phyloP scores from a whole-genome alignment of 2,113 vertebrate genomes.

The Chrysochloris asiatica region DNA sequence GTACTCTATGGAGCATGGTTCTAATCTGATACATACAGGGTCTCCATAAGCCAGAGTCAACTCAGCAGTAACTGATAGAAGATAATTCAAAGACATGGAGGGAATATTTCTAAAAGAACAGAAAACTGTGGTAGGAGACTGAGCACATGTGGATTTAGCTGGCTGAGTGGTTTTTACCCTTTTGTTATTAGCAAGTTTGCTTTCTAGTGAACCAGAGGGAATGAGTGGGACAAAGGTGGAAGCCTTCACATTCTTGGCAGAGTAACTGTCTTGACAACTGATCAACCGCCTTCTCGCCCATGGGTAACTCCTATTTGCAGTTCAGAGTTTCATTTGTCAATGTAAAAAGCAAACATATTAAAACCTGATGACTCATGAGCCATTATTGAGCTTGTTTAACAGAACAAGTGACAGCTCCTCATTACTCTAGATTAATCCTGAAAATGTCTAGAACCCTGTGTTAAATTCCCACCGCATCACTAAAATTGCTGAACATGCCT shows the following conservation, averaged over 20 bases:
- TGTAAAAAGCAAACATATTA: background rate
- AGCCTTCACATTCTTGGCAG: too few relatives aligned
- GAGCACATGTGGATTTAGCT: background rate
- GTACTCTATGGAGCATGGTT: too few relatives aligned
- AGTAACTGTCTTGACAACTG: background rate
- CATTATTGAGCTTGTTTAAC: background rate
- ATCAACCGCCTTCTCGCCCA: too few relatives aligned
- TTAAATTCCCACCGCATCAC: background rate
- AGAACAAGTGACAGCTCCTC: background rate
- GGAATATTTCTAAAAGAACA: background rate
- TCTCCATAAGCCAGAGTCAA: background rate
- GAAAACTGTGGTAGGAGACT: background rate
- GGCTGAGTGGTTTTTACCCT: background rate
- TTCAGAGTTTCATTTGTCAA: background rate
- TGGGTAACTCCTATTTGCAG: background rate
- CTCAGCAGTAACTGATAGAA: background rate
- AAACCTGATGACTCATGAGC: background rate
- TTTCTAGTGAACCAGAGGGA: background rate
- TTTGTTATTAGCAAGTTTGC: background rate
- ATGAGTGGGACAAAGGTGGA: accelerated
- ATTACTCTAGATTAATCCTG: background rate
- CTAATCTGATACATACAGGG: background rate
- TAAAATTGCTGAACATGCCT: background rate
- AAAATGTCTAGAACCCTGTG: background rate
- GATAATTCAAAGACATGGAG: background rate